Base-by-base conservation (phyloP, 2,888 invertebrate species). In the Perizoma affinitatum region DNA sequence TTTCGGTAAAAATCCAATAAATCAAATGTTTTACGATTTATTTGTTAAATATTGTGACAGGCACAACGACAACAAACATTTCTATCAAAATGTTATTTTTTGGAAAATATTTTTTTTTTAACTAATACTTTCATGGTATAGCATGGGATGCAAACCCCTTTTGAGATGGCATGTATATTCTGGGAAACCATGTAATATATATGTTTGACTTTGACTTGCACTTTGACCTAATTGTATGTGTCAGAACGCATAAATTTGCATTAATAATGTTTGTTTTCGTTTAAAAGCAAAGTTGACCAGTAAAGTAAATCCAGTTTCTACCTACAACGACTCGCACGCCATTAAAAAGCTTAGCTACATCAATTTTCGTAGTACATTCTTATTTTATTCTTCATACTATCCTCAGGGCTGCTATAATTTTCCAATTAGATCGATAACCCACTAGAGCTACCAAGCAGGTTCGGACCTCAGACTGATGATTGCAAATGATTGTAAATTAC, bases 401-500 rank as follows among this genome's bases (percentile, higher is more conserved):
- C 65, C 74, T 63, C 58, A 69, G 73, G 75, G 72, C 70, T 69
- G 79, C 80, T 74, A 83, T 84, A 87, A 86, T 86, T 86, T 83
- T 81, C 83, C 83, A 88, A 88, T 88, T 88, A 86, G 82, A 90
- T 89, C 87, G 83, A 90, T 87, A 86, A 74, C 80, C 74, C 70
- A 69, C 78, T 82, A 82, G 82, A 79, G 75, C 78, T 78, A 79
- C 81, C 87, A 86, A 88, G 81, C 78, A 75, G 74, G 78, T 34
- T 38, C 43, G 10, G 35, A 43, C 78, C 76, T 87, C 87, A 90
- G 88, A 89, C 89, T 88, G 91, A 91, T 90, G 87, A 88, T 88
- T 75, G 83, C 86, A 91, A 90, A 91, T 91, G 88, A 88, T 89
- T 75, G 84, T 86, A 92, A 90, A 92, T 92, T 90, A 91, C 76